Evolutionary conservation across 1,140 invertebrate species (phyloP).

Genomic region (Vollenhovia emeryi): DNA sequence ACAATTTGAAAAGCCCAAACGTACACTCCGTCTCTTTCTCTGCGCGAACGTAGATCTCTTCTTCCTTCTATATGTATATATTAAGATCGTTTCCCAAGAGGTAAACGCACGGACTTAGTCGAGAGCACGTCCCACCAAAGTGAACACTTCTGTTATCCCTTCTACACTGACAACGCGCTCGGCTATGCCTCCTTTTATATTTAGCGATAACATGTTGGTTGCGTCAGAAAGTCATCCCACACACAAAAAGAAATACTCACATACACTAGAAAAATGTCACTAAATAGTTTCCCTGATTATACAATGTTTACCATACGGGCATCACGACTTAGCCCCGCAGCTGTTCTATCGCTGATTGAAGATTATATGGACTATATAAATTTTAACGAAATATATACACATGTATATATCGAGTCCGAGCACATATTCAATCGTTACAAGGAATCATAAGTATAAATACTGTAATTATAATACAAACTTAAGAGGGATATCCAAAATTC

Average conservation of each 20-base stretch:
- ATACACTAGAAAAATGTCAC: background rate
- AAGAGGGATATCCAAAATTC: background rate
- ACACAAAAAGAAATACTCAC: conserved; percentile 58
- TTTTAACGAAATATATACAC: background rate
- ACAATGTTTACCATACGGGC: background rate
- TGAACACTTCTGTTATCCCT: conserved; percentile 46
- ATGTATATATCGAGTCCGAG: background rate
- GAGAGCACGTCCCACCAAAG: conserved; percentile 13
- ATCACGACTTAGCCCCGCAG: background rate
- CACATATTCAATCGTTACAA: background rate
- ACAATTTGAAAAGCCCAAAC: background rate
- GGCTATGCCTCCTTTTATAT: conserved; percentile 81
- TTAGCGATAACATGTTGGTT: conserved; percentile 79
- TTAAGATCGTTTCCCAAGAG: background rate
- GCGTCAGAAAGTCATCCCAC: conserved; percentile 81
- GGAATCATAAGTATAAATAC: background rate
- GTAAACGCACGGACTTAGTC: background rate
- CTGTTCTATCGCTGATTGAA: background rate
- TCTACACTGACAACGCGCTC: conserved; percentile 75
- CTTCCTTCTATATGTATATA: background rate
- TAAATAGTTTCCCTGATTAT: background rate
- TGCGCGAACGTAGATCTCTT: background rate
- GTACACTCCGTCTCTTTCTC: background rate
- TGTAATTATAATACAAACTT: background rate
- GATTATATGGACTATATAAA: background rate